Percentiles rank a stretch among this genome's conserved stretches.
Conservation (phyloP, 35 echinoderm and acorn worm species). For the Strongylocentrotus purpuratus region DNA sequence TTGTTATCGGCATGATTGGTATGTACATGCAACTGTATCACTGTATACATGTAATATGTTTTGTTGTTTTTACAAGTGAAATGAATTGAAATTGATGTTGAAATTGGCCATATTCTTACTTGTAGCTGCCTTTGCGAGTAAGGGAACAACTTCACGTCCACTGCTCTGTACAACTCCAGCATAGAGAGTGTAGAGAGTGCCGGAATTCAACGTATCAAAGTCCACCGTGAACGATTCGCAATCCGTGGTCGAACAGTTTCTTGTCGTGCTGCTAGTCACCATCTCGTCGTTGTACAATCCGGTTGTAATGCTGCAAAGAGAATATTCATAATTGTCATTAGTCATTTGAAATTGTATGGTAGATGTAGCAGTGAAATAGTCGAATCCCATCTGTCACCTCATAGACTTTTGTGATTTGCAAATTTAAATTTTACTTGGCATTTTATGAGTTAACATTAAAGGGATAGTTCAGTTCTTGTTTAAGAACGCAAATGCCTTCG, state of each 20-base stretch:
- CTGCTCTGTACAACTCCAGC: not conserved
- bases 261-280: not conserved
- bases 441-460: no score
- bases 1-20: no score
- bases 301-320: not conserved
- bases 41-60: no score
- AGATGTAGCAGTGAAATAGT: not conserved
- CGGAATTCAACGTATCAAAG: not conserved
- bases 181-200: slow-evolving; percentile 1
- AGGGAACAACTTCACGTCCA: not conserved
- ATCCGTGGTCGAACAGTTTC: not conserved
- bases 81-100: no score
- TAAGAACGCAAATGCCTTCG: no score
- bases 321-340: not conserved
- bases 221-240: not conserved
- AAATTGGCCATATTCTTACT: not conserved
- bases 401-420: no score
- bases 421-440: no score
- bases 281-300: not conserved
- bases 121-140: not conserved
- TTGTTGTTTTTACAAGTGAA: no score
- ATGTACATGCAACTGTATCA: no score
- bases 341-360: not conserved
- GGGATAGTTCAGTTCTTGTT: no score
- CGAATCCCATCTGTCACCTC: no score